Percentiles rank a stretch among this genome's conserved stretches.
Evolutionary conservation across 2,888 invertebrate genomes (phyloP).

Genomic region (Perdita meconis): DNA sequence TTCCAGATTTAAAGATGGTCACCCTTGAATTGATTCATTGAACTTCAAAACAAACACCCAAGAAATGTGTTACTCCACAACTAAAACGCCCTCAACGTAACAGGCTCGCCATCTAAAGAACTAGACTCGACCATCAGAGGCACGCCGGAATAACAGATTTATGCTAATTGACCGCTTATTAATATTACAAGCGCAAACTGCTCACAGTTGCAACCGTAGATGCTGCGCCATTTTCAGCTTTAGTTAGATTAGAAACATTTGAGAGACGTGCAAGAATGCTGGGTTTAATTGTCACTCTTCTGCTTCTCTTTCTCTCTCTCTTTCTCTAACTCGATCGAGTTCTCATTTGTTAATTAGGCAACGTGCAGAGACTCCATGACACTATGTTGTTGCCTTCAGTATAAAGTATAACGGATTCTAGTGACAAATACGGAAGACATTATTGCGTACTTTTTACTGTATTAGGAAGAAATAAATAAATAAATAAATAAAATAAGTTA

Average conservation of each 20-base stretch:
- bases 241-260: slow-evolving; percentile 27
- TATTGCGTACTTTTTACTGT: too few relatives aligned
- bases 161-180: slow-evolving; percentile 49
- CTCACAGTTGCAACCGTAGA: slow-evolving; percentile 17
- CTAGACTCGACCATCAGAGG: slow-evolving; percentile 16
- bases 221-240: slow-evolving; percentile 45
- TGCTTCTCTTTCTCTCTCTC: neutral
- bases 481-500: too few relatives aligned
- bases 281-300: slow-evolving; percentile 35
- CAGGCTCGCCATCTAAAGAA: slow-evolving; percentile 14
- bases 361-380: neutral
- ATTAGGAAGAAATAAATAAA: too few relatives aligned
- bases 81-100: too few relatives aligned
- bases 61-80: too few relatives aligned
- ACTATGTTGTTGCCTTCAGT: neutral
- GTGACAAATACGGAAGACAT: neutral
- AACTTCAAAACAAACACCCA: too few relatives aligned
- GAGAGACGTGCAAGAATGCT: slow-evolving; percentile 50
- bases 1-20: too few relatives aligned
- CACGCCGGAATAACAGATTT: slow-evolving; percentile 42
- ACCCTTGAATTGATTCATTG: too few relatives aligned
- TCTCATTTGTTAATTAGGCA: slow-evolving; percentile 46
- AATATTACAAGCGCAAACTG: slow-evolving; percentile 38
- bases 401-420: slow-evolving; percentile 20
- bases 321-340: slow-evolving; percentile 11